Base-by-base conservation (phyloP, 2,797 vertebrate genomes). In the Masticophis lateralis region DNA sequence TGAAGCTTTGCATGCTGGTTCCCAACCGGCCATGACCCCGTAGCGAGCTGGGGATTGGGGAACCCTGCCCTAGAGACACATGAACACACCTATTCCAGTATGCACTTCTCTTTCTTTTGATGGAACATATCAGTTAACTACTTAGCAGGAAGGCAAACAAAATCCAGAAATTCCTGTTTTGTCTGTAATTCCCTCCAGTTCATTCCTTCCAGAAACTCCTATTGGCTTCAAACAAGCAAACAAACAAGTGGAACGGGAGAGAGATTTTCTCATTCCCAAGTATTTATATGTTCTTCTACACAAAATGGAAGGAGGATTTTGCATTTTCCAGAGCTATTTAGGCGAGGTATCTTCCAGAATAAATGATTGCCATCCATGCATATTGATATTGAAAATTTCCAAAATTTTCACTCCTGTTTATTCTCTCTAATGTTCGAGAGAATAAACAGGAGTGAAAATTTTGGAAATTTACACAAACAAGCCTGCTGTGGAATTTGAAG, bases 321-420 rank as follows among this genome's bases (percentile, higher is more conserved):
- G 69, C 32, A 79, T 43, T 20, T 20, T 74, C 32, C 32, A 79
- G 8, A 79, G 7, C 37, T 25, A 43, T 43, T 22, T 22, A 43
- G 37, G 32, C 18, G 1, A 79, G 3, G 18, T 22, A 8, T 79
- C 37, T 79, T 79, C 37, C 74, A 10, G 37, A 43, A 79, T 11
- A 79, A 79, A 43, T 92, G 86, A 66, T 95, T 92, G 25, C 86
- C 63, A 56, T 0, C 93, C 94, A 55, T 0, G 0, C 86, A 93
- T 86, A 87, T 66, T 94, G 88, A 18, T 87, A 86, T 94, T 95
- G 86, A 92, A 94, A 61, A 69, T 88, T 37, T 37, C 37, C 37
- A 37, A 37, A 37, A 37, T 37, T 37, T 37, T 37, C 37, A 37
- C 37, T 37, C 37, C 37, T 37, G 37, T 37, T 37, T 37, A 37